These are phyloP conservation scores for Gymnothorax reevesii DNA, from an alignment of 2,797 vertebrate species.

Conservation along the genomic window DNA sequence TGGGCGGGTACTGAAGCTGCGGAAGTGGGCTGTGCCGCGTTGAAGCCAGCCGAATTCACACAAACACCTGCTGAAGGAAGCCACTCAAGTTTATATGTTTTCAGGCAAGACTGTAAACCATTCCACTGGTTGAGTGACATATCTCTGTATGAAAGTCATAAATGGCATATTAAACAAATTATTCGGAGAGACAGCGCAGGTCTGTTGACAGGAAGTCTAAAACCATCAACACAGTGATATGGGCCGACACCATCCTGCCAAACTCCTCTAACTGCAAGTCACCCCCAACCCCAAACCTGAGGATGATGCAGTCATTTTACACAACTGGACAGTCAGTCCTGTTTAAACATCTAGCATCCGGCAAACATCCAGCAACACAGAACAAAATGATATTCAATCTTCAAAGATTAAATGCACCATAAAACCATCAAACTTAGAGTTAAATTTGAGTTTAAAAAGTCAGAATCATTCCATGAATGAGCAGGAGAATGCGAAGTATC, in stretches of 20 bases:
- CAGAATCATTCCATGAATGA: conserved; percentile 60
- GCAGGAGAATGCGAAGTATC: conserved; percentile 69
- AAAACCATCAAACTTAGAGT: conserved; percentile 65
- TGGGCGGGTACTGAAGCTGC: conserved; percentile 66
- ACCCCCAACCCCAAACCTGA: neutral
- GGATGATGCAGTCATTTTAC: conserved; percentile 2
- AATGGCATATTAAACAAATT: conserved; percentile 73
- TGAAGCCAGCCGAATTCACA: conserved; percentile 34
- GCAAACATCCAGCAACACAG: conserved; percentile 60
- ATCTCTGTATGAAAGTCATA: conserved; percentile 72
- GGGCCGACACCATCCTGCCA: neutral
- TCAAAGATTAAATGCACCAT: conserved; percentile 67
- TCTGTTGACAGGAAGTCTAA: conserved; percentile 73
- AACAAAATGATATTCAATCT: conserved; percentile 41
- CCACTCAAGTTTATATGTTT: conserved; percentile 77
- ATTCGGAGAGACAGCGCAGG: conserved; percentile 76
- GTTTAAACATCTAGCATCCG: conserved; percentile 49
- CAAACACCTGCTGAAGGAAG: conserved; percentile 70
- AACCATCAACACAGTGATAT: conserved; percentile 56
- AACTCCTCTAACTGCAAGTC: neutral
- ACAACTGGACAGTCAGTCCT: neutral
- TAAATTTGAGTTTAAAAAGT: conserved; percentile 61
- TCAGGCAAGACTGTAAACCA: conserved; percentile 74
- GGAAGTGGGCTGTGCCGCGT: conserved; percentile 54
- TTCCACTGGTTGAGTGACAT: conserved; percentile 66